A percentile compares a stretch with the other conserved stretches of the same genome.
phyloP scores from a whole-genome alignment of 1,140 invertebrate genomes.

The Oscheius sp. region DNA sequence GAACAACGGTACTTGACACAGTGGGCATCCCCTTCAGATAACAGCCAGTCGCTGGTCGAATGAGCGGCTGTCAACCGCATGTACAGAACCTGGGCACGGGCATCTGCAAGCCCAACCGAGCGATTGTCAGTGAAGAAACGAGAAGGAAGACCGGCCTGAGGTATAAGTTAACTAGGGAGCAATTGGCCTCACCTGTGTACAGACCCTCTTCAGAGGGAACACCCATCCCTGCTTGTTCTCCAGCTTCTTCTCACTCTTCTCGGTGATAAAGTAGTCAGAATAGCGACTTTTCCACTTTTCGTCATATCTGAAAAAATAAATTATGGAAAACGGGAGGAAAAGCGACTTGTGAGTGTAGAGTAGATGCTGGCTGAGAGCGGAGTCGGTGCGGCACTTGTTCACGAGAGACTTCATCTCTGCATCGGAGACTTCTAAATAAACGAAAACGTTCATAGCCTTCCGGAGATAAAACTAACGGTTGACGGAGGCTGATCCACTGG shows the following conservation, averaged over 20 bases:
- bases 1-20: too few species aligned
- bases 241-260: conserved; percentile 17
- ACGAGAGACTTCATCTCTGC: conserved; percentile 8
- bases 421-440: neutral
- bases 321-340: neutral
- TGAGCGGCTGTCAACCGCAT: conserved; percentile 10
- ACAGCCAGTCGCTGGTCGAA: conserved; percentile 5
- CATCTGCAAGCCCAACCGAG: conserved; percentile 9
- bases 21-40: too few species aligned
- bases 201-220: conserved; percentile 26
- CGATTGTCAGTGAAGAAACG: conserved; percentile 30
- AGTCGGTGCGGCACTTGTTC: conserved; percentile 6
- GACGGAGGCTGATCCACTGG: neutral
- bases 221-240: conserved; percentile 35
- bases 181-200: conserved; percentile 16
- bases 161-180: conserved; percentile 21
- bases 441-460: too few species aligned
- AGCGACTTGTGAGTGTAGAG: conserved; percentile 12
- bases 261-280: conserved; percentile 9
- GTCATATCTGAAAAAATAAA: conserved; percentile 17
- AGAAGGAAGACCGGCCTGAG: conserved; percentile 10
- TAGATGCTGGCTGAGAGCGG: conserved; percentile 14
- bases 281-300: conserved; percentile 32
- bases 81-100: conserved; percentile 16
- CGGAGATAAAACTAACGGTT: neutral